Percentiles rank a stretch among this genome's conserved stretches.
Conservation (phyloP, 2,113 vertebrate species). For the Uria aalge region DNA sequence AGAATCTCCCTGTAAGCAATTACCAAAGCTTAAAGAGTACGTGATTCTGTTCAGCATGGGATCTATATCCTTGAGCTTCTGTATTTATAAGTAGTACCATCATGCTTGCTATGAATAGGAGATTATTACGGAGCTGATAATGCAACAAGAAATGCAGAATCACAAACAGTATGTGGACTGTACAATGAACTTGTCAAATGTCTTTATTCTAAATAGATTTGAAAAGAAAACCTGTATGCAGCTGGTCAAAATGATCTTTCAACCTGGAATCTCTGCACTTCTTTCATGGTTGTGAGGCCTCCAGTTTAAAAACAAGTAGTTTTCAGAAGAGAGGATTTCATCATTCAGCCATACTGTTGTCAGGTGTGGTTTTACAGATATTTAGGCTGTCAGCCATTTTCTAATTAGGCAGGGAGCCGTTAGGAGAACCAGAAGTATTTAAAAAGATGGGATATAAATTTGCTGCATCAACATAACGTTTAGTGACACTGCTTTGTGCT, state of each 20-base stretch:
- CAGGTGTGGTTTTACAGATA: not conserved
- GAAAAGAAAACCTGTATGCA: not conserved
- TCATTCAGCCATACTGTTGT: not conserved
- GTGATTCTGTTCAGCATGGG: not conserved
- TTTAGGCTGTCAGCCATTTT: not conserved
- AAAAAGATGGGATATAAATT: not conserved
- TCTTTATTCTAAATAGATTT: not conserved
- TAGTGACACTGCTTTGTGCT: not conserved
- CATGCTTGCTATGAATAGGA: not conserved
- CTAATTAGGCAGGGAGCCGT: not conserved
- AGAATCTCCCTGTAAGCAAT: not conserved
- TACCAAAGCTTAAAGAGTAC: not conserved
- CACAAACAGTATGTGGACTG: not conserved
- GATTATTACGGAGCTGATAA: not conserved
- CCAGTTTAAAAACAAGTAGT: not conserved
- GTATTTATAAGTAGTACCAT: not conserved
- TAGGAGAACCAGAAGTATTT: not conserved
- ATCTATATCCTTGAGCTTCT: not conserved
- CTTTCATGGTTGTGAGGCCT: not conserved
- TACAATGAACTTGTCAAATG: not conserved
- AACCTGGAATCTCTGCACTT: not conserved
- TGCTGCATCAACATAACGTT: not conserved
- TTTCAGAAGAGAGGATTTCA: not conserved
- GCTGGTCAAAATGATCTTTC: not conserved
- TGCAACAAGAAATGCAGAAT: not conserved